phyloP scores from a whole-genome alignment of 2,888 invertebrate species.

The Calameuta idolon region DNA sequence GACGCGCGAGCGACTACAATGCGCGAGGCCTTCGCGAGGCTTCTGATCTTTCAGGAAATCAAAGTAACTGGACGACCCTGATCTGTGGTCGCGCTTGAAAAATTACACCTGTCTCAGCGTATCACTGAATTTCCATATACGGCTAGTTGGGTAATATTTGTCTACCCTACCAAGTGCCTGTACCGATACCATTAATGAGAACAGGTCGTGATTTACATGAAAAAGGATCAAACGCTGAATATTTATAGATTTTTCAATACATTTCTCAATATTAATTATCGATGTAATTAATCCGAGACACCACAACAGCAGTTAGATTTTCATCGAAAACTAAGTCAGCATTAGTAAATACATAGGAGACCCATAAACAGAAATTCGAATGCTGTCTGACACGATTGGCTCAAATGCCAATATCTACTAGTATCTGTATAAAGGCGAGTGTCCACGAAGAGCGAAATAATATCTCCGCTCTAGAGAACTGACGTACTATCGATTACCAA shows the following conservation, averaged over 20 bases:
- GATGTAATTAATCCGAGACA: background rate
- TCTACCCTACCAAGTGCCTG: too few relatives aligned
- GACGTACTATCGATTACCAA: background rate
- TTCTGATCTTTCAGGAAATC: background rate
- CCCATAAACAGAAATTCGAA: background rate
- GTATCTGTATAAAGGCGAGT: constrained; percentile 46
- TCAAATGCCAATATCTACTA: constrained; percentile 50
- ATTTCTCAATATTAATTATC: background rate
- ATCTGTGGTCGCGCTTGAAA: background rate
- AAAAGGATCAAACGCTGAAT: background rate
- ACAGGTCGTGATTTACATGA: background rate
- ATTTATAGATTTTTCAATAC: background rate
- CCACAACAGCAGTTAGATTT: background rate
- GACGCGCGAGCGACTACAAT: background rate
- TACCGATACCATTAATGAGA: background rate
- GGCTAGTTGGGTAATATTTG: background rate
- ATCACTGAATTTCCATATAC: background rate
- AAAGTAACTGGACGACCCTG: background rate
- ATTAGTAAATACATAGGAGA: background rate
- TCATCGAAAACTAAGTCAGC: background rate
- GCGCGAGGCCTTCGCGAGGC: background rate
- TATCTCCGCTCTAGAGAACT: background rate
- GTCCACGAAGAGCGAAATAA: constrained; percentile 18
- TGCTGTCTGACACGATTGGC: constrained; percentile 38
- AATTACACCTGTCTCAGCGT: background rate